Percentiles rank a stretch among this genome's conserved stretches.
Conservation (phyloP, 2,888 invertebrate genomes). For the Ormia ochracea region DNA sequence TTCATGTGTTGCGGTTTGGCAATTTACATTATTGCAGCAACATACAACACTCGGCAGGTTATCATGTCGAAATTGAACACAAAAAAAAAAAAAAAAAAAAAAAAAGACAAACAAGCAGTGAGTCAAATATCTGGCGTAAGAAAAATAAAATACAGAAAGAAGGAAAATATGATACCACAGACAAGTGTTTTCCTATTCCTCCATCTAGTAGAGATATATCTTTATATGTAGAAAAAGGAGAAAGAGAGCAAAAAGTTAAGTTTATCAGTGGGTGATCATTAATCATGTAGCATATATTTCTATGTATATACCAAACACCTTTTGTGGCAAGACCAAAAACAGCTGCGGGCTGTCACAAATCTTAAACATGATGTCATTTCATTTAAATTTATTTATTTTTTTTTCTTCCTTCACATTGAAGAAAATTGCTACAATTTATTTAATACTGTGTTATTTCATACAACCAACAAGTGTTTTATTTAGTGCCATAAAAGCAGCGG, state of each 20-base stretch:
- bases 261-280: slow-evolving; percentile 59
- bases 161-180: slow-evolving; percentile 31
- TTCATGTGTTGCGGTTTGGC: slow-evolving; percentile 11
- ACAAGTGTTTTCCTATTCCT: not conserved
- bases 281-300: too few relatives aligned
- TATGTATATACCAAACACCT: slow-evolving; percentile 40
- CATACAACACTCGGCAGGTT: slow-evolving; percentile 45
- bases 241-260: not conserved
- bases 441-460: slow-evolving; percentile 11
- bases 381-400: slow-evolving; percentile 40
- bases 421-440: slow-evolving; percentile 42
- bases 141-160: not conserved
- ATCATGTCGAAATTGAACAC: slow-evolving; percentile 18
- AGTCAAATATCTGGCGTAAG: not conserved
- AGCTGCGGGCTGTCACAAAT: slow-evolving; percentile 56
- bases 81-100: not conserved
- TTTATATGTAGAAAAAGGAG: slow-evolving; percentile 7
- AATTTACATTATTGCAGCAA: slow-evolving; percentile 34
- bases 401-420: not conserved
- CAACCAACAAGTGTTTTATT: slow-evolving; percentile 33
- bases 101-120: too few relatives aligned
- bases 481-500: not conserved
- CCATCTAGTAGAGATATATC: slow-evolving; percentile 21
- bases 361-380: slow-evolving; percentile 57
- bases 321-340: slow-evolving; percentile 49